Evolutionary conservation across 2,888 invertebrate species (phyloP), one percentile per base, ranked within the genome.

Genomic region (Nezara viridula): DNA sequence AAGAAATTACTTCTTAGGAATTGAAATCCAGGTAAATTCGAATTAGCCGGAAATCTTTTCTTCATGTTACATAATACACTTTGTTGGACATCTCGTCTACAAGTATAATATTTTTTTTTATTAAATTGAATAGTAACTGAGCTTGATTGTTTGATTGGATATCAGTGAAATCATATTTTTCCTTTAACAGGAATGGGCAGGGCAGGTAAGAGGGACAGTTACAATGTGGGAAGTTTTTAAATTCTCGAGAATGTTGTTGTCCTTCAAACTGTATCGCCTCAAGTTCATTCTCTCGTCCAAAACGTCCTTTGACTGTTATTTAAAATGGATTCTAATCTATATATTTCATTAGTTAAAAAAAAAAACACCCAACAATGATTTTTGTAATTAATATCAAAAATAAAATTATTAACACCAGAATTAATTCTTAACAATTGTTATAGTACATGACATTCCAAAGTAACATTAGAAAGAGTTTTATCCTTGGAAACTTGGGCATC

Each of bases 181-280:
- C 27, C 60, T 73, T 73, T 37, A 7, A 1, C 37, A 73, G 37
- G 21, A 37, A 9, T 73, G 81, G 81, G 81, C 10, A 81, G 81
- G 81, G 81, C 81, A 4, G 47, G 44, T n/a, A n/a, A 44, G 24
- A 44, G 40, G 40, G 37, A 40, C 77, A 40, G 81, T 47, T 44
- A 44, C 44, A 44, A 40, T 81, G 81, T 81, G 81, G 81, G 44
- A 44, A 44, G 44, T 44, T 73, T 73, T 37, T 60, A 37, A 73
- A 73, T 32, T 6, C 66, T 73, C 66, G 66, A 47, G 81, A 81
- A 81, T 81, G 81, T 81, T 16, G 81, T 7, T 81, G 81, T 81
- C 81, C 81, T 81, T 81, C 81, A 44, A 44, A 47, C 44, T 47
- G n/a, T 81, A 81, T 81, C 81, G 14, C 44, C 81, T 81, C n/a